Base-by-base conservation (phyloP, 2,797 vertebrate genomes). In the Poeciliopsis gracilis region DNA sequence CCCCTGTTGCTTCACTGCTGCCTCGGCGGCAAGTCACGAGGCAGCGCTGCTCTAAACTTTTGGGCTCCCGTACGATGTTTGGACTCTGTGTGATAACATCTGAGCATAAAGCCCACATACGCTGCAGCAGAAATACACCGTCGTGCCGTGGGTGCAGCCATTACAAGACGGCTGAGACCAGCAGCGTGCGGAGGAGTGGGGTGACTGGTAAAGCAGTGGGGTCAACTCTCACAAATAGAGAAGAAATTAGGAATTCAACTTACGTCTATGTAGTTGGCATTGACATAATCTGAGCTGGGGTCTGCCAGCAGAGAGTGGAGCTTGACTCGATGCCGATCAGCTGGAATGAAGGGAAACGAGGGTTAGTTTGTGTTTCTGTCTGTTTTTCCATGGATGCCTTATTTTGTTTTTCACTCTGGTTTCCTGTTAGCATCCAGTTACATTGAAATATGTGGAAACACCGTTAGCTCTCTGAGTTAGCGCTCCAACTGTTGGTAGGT, bases 181-280 rank as follows among this genome's bases (percentile, higher is more conserved):
- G 77, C 25, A 57, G 25, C 2, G 20, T 1, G 55, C 3, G 49
- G 36, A 80, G 61, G 53, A 57, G 72, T 66, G 73, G 13, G 61
- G 33, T 76, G 30, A 4, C 23, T 25, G 55, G 73, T 5, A 4
- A 46, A 78, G 76, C 25, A 47, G 66, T 25, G 30, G 49, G 76
- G 72, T 77, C 33, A 53, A 53, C 5, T 1, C 2, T 3, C 6
- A 41, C 36, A 43, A 69, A 16, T 18, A 59, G 70, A 67, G 49
- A 53, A 75, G 36, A 76, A 11, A 70, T 53, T 53, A 25, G 49
- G 49, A 25, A 23, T 23, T 53, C 49, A 23, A 79, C 98, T 98
- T 94, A 99, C 98, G 0, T 99, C 98, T 15, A 99, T 97, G 92
- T 99, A 99, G 95, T 97, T 99, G 92, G 98, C 97, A 0, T 98